These are phyloP conservation scores for Catalaphyllia jardinei DNA, from an alignment of 64 coral and sea anemone species.

Conservation along the genomic window DNA sequence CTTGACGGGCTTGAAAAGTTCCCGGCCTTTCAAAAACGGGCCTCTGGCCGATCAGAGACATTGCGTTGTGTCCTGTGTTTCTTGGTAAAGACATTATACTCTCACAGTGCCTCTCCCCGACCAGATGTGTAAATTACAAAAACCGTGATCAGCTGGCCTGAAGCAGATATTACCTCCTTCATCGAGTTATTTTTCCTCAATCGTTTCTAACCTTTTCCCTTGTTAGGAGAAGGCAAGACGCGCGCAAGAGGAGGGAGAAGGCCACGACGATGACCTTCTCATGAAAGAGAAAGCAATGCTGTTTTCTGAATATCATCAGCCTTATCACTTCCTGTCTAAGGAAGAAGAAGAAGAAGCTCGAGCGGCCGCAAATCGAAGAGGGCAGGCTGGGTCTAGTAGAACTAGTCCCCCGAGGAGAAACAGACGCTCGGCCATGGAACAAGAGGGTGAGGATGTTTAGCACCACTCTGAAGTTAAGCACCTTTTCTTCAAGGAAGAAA, in stretches of 20 bases:
- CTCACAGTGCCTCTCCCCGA: too few relatives aligned
- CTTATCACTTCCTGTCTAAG: slow-evolving; percentile 64
- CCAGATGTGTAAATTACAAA: too few relatives aligned
- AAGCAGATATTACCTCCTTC: too few relatives aligned
- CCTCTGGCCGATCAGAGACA: too few relatives aligned
- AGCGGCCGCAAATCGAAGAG: slow-evolving; percentile 5
- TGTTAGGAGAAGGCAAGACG: slow-evolving; percentile 35
- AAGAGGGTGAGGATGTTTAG: slow-evolving; percentile 14
- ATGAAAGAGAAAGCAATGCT: slow-evolving; percentile 66
- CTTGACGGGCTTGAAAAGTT: too few relatives aligned
- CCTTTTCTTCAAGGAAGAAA: neutral
- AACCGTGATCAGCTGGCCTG: too few relatives aligned
- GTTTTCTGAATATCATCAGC: slow-evolving; percentile 69
- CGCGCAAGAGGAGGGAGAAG: slow-evolving; percentile 16
- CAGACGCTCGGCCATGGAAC: slow-evolving; percentile 27
- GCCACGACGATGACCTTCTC: slow-evolving; percentile 33
- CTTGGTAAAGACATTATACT: too few relatives aligned
- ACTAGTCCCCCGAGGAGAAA: slow-evolving; percentile 13
- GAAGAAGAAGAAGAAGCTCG: neutral
- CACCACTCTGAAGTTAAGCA: too few relatives aligned
- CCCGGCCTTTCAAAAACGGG: too few relatives aligned
- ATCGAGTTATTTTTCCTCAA: neutral
- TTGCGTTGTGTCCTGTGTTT: too few relatives aligned
- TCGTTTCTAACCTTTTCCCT: neutral
- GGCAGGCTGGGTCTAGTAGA: slow-evolving; percentile 15